Conservation (phyloP, 2,888 invertebrate genomes). For the Peribatodes rhomboidaria region DNA sequence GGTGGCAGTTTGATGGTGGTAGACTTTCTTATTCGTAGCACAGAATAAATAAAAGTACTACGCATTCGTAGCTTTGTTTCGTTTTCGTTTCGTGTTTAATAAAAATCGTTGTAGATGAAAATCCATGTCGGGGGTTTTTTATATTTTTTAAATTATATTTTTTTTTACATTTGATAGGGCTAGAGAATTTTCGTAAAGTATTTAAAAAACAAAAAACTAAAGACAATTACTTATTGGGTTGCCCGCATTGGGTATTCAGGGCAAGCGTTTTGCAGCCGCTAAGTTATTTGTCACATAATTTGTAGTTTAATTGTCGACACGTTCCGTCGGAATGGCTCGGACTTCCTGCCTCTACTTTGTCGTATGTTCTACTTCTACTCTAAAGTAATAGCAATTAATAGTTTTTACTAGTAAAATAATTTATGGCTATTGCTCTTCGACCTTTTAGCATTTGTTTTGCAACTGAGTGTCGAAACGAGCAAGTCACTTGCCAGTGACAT, state of each 20-base stretch:
- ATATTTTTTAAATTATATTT: too few relatives aligned
- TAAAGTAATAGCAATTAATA: conserved; percentile 7
- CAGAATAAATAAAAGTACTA: too few relatives aligned
- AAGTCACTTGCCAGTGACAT: too few relatives aligned
- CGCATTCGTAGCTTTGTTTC: too few relatives aligned
- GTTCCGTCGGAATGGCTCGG: conserved; percentile 9
- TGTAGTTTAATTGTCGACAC: conserved; percentile 19
- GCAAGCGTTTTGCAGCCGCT: conserved; percentile 14
- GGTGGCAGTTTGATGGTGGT: too few relatives aligned
- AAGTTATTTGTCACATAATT: conserved; percentile 25
- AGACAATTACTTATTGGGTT: not conserved
- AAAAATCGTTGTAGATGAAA: too few relatives aligned
- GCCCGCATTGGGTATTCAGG: conserved; percentile 24
- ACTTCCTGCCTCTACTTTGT: conserved; percentile 5
- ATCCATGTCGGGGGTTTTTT: too few relatives aligned
- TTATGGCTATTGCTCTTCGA: not conserved
- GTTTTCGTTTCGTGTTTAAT: too few relatives aligned
- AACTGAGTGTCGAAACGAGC: too few relatives aligned
- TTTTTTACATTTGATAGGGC: too few relatives aligned
- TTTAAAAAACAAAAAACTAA: not conserved
- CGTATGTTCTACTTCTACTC: conserved; percentile 12
- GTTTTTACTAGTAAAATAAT: not conserved
- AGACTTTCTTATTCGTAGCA: too few relatives aligned
- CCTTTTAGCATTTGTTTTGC: not conserved
- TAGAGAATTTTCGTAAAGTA: too few relatives aligned